Conservation (phyloP, 2,113 vertebrate species). For the Lepisosteus osseus region DNA sequence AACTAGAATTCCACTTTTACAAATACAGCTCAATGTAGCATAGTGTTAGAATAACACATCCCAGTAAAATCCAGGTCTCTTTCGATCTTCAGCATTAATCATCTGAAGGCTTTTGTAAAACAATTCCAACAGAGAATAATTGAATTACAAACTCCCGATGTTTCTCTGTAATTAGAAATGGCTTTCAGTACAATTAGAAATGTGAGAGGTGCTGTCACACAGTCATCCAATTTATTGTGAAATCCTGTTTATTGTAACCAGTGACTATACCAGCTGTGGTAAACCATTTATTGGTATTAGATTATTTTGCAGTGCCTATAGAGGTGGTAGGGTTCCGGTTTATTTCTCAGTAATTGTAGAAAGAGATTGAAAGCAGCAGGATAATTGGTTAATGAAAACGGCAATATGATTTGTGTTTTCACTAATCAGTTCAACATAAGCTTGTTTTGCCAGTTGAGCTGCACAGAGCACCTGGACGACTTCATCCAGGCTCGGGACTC, state of each 20-base stretch:
- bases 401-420: not conserved
- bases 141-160: not conserved
- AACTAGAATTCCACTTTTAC: too few relatives aligned
- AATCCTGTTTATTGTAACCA: not conserved
- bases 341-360: not conserved
- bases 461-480: too few relatives aligned
- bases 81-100: not conserved
- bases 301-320: not conserved
- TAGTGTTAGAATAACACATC: too few relatives aligned
- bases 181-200: not conserved
- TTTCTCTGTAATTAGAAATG: slow-evolving; percentile 5
- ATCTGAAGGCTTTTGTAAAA: not conserved
- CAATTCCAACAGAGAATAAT: slow-evolving; percentile 4
- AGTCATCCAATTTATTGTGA: not conserved
- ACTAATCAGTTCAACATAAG: too few relatives aligned
- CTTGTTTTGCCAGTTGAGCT: too few relatives aligned
- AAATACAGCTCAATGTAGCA: too few relatives aligned
- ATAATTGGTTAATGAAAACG: not conserved
- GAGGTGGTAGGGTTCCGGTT: not conserved
- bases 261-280: not conserved
- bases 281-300: not conserved
- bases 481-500: too few relatives aligned
- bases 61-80: not conserved
- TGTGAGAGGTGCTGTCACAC: not conserved
- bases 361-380: not conserved